phyloP scores from a whole-genome alignment of 2,113 vertebrate genomes.

The Dryoscopus gambensis region DNA sequence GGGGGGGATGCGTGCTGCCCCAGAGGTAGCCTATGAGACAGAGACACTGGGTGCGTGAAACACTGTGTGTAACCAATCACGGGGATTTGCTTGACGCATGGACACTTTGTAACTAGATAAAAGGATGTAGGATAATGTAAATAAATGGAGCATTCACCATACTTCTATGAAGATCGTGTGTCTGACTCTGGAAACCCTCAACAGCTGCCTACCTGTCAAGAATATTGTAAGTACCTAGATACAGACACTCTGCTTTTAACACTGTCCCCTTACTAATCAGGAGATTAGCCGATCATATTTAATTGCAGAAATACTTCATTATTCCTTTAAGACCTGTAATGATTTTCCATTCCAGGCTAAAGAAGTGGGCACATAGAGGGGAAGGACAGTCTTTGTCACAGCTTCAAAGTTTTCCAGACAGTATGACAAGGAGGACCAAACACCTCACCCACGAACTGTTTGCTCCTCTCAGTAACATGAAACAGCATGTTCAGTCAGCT shows the following conservation, averaged over 20 bases:
- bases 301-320: background rate
- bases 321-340: background rate
- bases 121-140: too few relatives aligned
- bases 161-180: too few relatives aligned
- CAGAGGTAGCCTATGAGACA: too few relatives aligned
- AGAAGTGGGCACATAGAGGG: background rate
- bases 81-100: too few relatives aligned
- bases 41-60: too few relatives aligned
- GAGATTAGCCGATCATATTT: background rate
- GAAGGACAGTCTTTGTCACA: background rate
- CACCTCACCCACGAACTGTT: background rate
- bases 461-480: background rate
- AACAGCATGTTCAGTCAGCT: background rate
- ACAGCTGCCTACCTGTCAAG: background rate
- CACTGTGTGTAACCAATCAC: too few relatives aligned
- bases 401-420: background rate
- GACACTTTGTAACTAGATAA: too few relatives aligned
- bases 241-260: background rate
- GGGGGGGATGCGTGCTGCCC: too few relatives aligned
- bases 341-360: background rate
- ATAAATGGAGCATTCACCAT: too few relatives aligned
- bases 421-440: background rate
- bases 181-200: too few relatives aligned
- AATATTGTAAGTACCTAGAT: background rate
- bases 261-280: background rate